Conservation (phyloP, 1,140 invertebrate genomes). For the Ctenoplectra terminalis region DNA sequence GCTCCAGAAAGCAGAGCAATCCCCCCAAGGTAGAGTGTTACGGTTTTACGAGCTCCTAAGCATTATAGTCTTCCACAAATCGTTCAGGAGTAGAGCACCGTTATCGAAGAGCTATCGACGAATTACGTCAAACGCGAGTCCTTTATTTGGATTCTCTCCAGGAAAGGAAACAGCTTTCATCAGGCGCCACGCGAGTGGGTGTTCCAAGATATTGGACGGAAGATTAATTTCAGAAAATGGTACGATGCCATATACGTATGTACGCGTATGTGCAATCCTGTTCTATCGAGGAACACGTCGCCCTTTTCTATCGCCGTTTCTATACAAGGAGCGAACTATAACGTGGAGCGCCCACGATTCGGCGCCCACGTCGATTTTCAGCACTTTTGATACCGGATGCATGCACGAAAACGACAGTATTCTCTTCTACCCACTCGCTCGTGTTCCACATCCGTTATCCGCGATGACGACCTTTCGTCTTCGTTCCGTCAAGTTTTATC, state of each 20-base stretch:
- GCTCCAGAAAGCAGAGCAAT: not conserved
- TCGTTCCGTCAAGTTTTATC: not conserved
- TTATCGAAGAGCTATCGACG: not conserved
- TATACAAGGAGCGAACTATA: conserved; percentile 53
- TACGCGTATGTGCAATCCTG: not conserved
- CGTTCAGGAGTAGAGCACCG: not conserved
- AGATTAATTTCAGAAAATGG: conserved; percentile 46
- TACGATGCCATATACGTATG: conserved; percentile 19
- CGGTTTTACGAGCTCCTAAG: not conserved
- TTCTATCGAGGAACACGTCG: not conserved
- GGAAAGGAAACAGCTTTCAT: not conserved
- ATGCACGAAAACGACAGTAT: conserved; percentile 13
- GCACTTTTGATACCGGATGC: conserved; percentile 41
- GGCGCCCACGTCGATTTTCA: conserved; percentile 45
- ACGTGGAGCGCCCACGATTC: conserved; percentile 33
- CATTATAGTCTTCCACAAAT: not conserved
- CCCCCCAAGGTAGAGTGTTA: not conserved
- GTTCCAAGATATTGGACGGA: not conserved
- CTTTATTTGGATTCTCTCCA: not conserved
- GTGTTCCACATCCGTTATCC: not conserved
- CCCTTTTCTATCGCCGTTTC: conserved; percentile 42
- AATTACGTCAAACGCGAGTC: not conserved
- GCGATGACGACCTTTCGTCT: not conserved
- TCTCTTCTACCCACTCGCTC: not conserved
- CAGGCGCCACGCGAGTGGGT: not conserved